Percentiles rank a stretch among this genome's conserved stretches.
These are phyloP conservation scores for Panagrolaimus sp. DNA, from an alignment of 1,140 invertebrate species.

Conservation along the genomic window DNA sequence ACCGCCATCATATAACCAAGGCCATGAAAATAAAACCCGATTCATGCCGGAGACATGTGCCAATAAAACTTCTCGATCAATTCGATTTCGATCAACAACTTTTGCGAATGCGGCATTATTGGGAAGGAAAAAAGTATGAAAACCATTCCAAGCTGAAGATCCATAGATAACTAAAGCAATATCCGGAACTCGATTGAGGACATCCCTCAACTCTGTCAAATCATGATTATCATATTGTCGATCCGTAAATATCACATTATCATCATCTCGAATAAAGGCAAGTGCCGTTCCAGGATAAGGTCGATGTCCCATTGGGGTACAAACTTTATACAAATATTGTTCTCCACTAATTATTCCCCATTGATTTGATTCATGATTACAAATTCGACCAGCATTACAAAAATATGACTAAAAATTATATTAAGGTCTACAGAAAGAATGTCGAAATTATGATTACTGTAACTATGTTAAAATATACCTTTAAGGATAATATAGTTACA, in stretches of 20 bases:
- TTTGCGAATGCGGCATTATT: constrained; percentile 57
- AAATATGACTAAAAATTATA: constrained; percentile 52
- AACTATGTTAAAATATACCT: background rate
- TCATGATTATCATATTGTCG: constrained; percentile 58
- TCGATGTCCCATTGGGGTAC: constrained; percentile 58
- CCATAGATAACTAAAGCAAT: constrained; percentile 58
- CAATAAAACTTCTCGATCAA: constrained; percentile 57
- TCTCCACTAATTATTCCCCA: constrained; percentile 60
- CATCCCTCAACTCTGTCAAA: constrained; percentile 55
- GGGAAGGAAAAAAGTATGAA: constrained; percentile 58
- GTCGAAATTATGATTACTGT: background rate
- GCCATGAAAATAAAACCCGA: constrained; percentile 55
- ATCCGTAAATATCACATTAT: constrained; percentile 53
- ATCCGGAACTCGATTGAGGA: constrained; percentile 57
- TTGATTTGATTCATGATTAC: constrained; percentile 58
- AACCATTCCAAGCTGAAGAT: constrained; percentile 59
- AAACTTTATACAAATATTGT: constrained; percentile 55
- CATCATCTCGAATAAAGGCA: constrained; percentile 53
- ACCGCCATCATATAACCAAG: constrained; percentile 58
- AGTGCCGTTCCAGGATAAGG: constrained; percentile 58
- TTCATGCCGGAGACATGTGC: constrained; percentile 59
- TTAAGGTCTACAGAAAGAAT: constrained; percentile 1
- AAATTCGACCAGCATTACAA: constrained; percentile 53
- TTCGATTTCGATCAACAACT: constrained; percentile 55
- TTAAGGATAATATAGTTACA: background rate